Conservation (phyloP, 2,797 vertebrate species). For the Podargus strigoides region DNA sequence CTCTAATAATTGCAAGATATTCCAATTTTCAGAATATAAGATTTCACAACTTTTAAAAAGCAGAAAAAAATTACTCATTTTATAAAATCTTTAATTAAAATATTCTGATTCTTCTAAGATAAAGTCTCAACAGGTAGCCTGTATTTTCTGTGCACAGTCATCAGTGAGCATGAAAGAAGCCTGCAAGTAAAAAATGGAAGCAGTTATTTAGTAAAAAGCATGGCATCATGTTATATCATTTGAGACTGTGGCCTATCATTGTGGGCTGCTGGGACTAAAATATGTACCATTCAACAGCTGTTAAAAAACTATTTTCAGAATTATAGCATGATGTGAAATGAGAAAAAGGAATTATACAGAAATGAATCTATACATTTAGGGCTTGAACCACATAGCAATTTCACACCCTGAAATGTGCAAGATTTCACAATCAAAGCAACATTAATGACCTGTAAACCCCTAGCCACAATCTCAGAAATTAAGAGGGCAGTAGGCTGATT, state of each 20-base stretch:
- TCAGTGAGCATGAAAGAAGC: conserved; percentile 31
- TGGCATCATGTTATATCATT: conserved; percentile 76
- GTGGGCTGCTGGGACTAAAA: conserved; percentile 56
- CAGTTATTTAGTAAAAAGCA: conserved; percentile 67
- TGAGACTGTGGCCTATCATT: conserved; percentile 52
- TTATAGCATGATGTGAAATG: conserved; percentile 2
- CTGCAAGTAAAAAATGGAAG: conserved; percentile 67
- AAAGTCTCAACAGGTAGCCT: conserved; percentile 30
- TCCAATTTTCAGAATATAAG: background rate
- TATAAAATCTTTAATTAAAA: background rate
- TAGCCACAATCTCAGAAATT: background rate
- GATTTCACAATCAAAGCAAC: background rate
- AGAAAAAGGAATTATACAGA: conserved; percentile 2
- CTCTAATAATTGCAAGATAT: background rate
- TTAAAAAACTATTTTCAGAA: conserved; percentile 57
- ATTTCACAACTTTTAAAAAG: background rate
- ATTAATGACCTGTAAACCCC: background rate
- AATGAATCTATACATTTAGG: conserved; percentile 15
- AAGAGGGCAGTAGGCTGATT: background rate
- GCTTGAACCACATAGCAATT: background rate
- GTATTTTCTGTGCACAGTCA: conserved; percentile 43
- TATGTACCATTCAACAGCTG: conserved; percentile 53
- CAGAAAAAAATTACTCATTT: background rate
- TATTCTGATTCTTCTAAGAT: background rate
- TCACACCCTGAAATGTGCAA: background rate